Percentiles rank a stretch among this genome's conserved stretches.
These are phyloP conservation scores for Lomographa bimaculata DNA, from an alignment of 2,888 invertebrate species.

Conservation along the genomic window DNA sequence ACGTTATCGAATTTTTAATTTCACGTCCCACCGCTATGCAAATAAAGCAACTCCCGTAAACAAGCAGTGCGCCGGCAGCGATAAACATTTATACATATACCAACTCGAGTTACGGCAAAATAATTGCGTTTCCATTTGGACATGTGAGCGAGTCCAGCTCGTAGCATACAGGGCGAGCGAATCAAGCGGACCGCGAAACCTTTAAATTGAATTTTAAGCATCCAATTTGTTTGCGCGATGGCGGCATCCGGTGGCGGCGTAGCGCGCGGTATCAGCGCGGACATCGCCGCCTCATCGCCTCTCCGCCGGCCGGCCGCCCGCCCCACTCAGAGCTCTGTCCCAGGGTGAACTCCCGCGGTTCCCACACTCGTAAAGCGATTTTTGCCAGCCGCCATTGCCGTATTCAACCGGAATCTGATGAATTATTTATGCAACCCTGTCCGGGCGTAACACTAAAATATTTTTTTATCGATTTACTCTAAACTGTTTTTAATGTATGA, in stretches of 20 bases:
- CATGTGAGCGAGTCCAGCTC: conserved; percentile 68
- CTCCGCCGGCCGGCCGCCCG: conserved; percentile 27
- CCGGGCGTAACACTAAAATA: conserved; percentile 29
- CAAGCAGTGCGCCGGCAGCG: conserved; percentile 26
- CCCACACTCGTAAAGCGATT: conserved; percentile 73
- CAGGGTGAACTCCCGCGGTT: conserved; percentile 35
- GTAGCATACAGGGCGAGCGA: conserved; percentile 73
- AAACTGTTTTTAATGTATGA: conserved; percentile 16
- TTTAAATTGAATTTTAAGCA: conserved; percentile 83
- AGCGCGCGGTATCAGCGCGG: conserved; percentile 51
- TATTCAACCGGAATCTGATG: conserved; percentile 59
- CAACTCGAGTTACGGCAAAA: conserved; percentile 61
- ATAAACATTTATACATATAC: conserved; percentile 59
- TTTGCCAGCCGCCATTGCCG: conserved; percentile 56
- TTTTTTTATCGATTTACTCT: conserved; percentile 20
- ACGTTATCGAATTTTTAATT: conserved; percentile 34
- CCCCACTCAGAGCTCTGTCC: conserved; percentile 31
- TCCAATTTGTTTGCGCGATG: conserved; percentile 79
- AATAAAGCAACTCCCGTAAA: conserved; percentile 39
- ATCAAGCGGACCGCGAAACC: conserved; percentile 81
- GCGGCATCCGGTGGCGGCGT: conserved; percentile 48
- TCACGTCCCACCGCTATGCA: conserved; percentile 37
- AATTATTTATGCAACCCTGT: conserved; percentile 54
- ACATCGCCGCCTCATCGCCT: conserved; percentile 35
- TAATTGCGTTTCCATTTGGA: conserved; percentile 72